phyloP scores from a whole-genome alignment of 2,797 vertebrate genomes.

The Galago senegalensis region DNA sequence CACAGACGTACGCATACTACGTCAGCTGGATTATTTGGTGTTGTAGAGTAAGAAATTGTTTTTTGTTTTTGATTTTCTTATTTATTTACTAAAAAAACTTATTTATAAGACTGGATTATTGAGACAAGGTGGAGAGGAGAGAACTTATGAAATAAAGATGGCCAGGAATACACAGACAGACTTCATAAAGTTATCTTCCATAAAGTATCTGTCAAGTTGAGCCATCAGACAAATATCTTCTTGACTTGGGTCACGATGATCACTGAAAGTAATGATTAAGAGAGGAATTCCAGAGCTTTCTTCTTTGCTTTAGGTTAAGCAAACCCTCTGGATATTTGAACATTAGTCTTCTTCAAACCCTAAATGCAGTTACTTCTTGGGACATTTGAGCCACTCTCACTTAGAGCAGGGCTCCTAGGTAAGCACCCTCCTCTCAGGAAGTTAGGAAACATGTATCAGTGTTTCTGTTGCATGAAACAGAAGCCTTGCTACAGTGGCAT shows the following conservation, averaged over 20 bases:
- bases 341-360: background rate
- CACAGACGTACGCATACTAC: background rate
- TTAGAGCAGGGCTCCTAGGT: background rate
- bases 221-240: constrained; percentile 9
- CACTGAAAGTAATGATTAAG: constrained; percentile 5
- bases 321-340: constrained; percentile 10
- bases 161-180: background rate
- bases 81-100: constrained; percentile 19
- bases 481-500: background rate
- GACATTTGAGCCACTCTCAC: background rate
- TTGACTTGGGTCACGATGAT: background rate
- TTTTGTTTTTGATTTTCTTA: background rate
- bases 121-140: background rate
- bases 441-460: background rate
- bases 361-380: background rate
- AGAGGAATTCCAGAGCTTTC: constrained; percentile 7
- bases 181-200: background rate
- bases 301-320: background rate
- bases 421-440: background rate
- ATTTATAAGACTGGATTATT: background rate
- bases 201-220: background rate
- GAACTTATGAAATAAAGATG: background rate
- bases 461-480: background rate
- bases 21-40: background rate
- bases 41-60: background rate